phyloP scores from a whole-genome alignment of 2,113 vertebrate species.

The Phodopus roborovskii region DNA sequence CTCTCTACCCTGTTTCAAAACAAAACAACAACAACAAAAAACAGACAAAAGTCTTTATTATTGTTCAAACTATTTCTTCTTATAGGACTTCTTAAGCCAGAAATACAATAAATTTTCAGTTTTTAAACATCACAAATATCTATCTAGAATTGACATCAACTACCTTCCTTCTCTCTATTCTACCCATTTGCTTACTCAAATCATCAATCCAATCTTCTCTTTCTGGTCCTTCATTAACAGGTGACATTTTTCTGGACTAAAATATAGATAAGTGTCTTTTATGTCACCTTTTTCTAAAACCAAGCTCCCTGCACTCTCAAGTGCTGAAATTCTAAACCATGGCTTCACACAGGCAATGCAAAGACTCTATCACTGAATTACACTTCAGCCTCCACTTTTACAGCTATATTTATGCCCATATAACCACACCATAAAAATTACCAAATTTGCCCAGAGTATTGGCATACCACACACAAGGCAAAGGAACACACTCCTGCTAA shows the following conservation, averaged over 20 bases:
- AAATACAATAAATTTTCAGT: slow-evolving; percentile 20
- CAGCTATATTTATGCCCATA: neutral
- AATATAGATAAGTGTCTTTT: slow-evolving; percentile 7
- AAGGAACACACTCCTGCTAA: neutral
- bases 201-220: neutral
- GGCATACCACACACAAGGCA: neutral
- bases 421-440: slow-evolving; percentile 46
- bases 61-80: slow-evolving; percentile 50
- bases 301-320: neutral
- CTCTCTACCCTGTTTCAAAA: neutral
- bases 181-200: neutral
- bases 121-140: slow-evolving; percentile 58
- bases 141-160: neutral
- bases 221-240: slow-evolving; percentile 33
- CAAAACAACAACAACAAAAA: neutral
- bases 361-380: neutral
- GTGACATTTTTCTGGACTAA: slow-evolving; percentile 44
- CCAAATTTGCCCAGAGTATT: slow-evolving; percentile 24
- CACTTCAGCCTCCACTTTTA: neutral
- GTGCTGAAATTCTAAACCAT: neutral
- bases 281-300: neutral
- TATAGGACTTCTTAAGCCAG: slow-evolving; percentile 17
- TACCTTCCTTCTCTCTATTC: neutral
- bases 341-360: neutral
- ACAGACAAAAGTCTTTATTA: slow-evolving; percentile 34